phyloP scores from a whole-genome alignment of 2,113 vertebrate species.

The Calidris pugnax region DNA sequence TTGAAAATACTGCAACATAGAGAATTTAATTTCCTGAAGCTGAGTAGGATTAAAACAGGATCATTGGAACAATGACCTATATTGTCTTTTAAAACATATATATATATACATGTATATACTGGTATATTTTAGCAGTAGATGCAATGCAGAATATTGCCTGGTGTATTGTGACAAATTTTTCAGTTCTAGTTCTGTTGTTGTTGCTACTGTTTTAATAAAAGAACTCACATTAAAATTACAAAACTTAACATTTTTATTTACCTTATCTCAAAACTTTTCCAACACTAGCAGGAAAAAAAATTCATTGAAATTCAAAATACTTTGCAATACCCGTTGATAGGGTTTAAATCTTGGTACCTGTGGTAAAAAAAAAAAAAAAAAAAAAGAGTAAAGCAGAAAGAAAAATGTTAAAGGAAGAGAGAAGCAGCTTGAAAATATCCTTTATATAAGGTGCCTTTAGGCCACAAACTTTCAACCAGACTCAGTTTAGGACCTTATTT shows the following conservation, averaged over 20 bases:
- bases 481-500: not conserved
- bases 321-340: not conserved
- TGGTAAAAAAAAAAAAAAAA: not conserved
- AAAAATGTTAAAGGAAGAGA: not conserved
- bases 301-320: not conserved
- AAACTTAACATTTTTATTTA: not conserved
- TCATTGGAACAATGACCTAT: not conserved
- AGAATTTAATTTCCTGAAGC: not conserved
- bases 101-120: accelerated
- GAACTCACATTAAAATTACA: not conserved
- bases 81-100: not conserved
- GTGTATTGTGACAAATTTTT: not conserved
- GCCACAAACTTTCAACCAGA: not conserved
- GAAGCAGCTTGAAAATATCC: not conserved
- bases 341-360: not conserved
- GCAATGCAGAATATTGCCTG: not conserved
- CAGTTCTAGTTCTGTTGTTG: not conserved
- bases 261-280: not conserved
- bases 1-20: not conserved
- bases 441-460: not conserved
- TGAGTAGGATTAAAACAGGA: not conserved
- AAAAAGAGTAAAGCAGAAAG: not conserved
- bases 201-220: not conserved
- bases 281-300: not conserved
- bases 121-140: not conserved